Conservation (phyloP, 2,888 invertebrate species). For the Tetanocera ferruginea region DNA sequence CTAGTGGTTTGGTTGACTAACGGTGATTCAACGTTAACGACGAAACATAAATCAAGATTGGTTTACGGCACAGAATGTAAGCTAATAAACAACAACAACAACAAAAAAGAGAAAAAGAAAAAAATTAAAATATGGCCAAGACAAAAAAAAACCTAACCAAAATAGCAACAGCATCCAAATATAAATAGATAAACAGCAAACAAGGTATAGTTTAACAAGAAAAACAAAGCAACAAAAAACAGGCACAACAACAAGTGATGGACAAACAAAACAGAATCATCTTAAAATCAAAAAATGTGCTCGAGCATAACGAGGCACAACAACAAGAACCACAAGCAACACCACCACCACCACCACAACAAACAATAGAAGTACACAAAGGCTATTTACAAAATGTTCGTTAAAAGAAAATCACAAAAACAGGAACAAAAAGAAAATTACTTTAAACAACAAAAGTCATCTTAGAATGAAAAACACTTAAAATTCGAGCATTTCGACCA, state of each 20-base stretch:
- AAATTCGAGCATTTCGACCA: slow-evolving; percentile 10
- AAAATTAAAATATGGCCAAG: neutral
- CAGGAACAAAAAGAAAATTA: neutral
- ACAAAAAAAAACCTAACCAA: neutral
- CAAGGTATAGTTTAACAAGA: neutral
- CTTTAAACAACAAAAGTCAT: neutral
- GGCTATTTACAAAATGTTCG: slow-evolving; percentile 12
- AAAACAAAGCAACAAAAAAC: neutral
- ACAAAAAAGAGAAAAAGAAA: neutral
- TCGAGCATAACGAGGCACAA: neutral
- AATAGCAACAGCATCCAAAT: slow-evolving; percentile 8
- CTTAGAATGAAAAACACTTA: neutral
- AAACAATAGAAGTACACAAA: slow-evolving; percentile 2
- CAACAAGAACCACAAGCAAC: slow-evolving; percentile 39
- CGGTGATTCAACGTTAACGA: slow-evolving; percentile 27
- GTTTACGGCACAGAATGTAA: slow-evolving; percentile 32
- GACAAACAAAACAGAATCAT: neutral
- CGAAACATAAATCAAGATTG: slow-evolving; percentile 29
- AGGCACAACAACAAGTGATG: neutral
- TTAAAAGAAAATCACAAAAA: neutral
- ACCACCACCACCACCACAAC: slow-evolving; percentile 30
- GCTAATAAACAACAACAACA: slow-evolving; percentile 20
- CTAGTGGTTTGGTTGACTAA: neutral
- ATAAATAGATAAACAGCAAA: slow-evolving; percentile 13
- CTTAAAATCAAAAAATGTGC: slow-evolving; percentile 1